These are phyloP conservation scores for Netelia virgata DNA, from an alignment of 2,888 invertebrate species.

Conservation along the genomic window DNA sequence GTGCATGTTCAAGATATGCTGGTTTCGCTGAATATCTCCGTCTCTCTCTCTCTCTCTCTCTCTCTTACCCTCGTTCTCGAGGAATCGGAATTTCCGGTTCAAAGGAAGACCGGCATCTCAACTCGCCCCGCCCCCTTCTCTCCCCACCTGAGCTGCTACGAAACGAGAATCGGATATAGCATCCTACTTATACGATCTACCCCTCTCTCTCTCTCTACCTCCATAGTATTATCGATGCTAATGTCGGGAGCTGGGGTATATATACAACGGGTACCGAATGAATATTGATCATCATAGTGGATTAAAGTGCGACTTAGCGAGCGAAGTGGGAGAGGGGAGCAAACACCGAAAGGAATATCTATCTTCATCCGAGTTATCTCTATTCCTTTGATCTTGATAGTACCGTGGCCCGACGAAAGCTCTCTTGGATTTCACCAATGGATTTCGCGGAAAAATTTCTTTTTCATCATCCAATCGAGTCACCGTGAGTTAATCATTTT, in stretches of 20 bases:
- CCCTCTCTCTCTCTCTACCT: conserved; percentile 3
- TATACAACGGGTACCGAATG: conserved; percentile 37
- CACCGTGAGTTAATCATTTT: neutral
- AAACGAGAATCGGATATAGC: conserved; percentile 43
- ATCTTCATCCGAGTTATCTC: conserved; percentile 37
- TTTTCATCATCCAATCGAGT: neutral
- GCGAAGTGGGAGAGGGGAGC: neutral
- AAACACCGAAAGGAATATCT: neutral
- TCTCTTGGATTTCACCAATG: conserved; percentile 15
- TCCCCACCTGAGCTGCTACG: neutral
- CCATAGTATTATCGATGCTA: conserved; percentile 45
- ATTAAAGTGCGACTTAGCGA: conserved; percentile 40
- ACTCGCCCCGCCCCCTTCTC: neutral
- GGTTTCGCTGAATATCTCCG: conserved; percentile 27
- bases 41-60: conserved; percentile 18
- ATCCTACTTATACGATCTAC: conserved; percentile 25
- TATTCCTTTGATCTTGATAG: conserved; percentile 41
- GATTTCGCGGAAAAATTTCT: conserved; percentile 26
- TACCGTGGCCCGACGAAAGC: neutral
- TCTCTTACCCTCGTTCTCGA: conserved; percentile 32
- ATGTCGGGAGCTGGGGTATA: conserved; percentile 12
- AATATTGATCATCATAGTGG: conserved; percentile 61
- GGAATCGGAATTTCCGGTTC: conserved; percentile 55
- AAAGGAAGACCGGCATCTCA: conserved; percentile 56
- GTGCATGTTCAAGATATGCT: conserved; percentile 43